Evolutionary conservation across 2,113 vertebrate genomes (phyloP).

Genomic region (Sclerurus mexicanus): DNA sequence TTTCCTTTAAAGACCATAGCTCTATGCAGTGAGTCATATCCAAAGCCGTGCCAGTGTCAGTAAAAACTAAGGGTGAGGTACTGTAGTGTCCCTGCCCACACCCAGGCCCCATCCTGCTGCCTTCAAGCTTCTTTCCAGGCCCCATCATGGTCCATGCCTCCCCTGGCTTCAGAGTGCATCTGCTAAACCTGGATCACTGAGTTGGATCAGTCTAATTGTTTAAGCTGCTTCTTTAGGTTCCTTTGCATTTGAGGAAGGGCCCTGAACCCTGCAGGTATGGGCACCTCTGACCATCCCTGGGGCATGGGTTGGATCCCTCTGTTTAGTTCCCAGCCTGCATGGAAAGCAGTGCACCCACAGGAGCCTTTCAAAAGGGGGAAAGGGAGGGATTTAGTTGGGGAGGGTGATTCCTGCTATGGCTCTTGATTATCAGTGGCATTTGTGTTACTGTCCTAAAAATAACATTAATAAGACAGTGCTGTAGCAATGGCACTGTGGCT

Average conservation of each 20-base stretch:
- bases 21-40: background rate
- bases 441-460: background rate
- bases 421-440: background rate
- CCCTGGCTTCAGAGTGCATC: background rate
- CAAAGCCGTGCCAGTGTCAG: background rate
- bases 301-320: background rate
- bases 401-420: background rate
- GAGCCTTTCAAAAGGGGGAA: background rate
- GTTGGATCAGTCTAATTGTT: fast-evolving
- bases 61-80: background rate
- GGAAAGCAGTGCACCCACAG: background rate
- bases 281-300: fast-evolving
- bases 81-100: background rate
- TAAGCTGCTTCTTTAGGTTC: background rate
- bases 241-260: background rate
- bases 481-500: background rate
- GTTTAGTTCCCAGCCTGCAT: background rate
- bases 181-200: background rate
- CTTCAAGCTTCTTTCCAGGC: background rate
- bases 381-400: background rate
- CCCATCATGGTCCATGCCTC: background rate
- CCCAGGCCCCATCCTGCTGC: background rate
- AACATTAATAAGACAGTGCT: background rate
- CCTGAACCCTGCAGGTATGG: background rate
- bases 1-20: background rate